Base-by-base conservation (phyloP, 2,113 vertebrate species). In the Erinaceus europaeus region DNA sequence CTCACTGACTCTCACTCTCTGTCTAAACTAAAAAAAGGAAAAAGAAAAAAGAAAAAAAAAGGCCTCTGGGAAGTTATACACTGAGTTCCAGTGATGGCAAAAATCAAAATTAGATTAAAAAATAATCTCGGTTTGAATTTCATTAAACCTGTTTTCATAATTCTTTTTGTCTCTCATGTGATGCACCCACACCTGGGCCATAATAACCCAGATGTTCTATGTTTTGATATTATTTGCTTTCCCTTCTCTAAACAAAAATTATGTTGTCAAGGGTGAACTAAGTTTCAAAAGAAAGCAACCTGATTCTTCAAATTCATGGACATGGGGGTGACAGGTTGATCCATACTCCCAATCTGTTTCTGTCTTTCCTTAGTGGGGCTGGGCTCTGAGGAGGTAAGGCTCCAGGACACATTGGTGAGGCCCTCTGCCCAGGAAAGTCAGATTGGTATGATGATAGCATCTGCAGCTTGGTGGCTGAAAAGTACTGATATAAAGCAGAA, bases 161-260 rank as follows among this genome's bases (percentile, higher is more conserved):
- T 61, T 8, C 3, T 68, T 29, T 20, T 9, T 69, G 2, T 52
- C 6, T n/a, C n/a, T 34, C 14, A 10, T 32, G 2, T 65, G 23
- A 4, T 12, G 9, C 21, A 75, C 2, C 1, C 27, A 84, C n/a
- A 0, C 11, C 6, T 61, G 4, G 2, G 64, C 27, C 7, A 38
- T 14, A 89, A 50, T 3, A 73, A 34, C 17, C 57, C 44, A 67
- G 73, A 29, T 71, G 15, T 34, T 62, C 13, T 5, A n/a, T 40
- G 13, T 69, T 85, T 81, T 68, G 55, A 71, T 53, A 25, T 71
- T 57, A 62, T 88, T 92, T 91, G 13, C 21, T 81, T 88, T 84
- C 11, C 5, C 73, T 38, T 83, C 50, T 80, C 20, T 9, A 36
- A 74, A 78, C 20, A 79, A 84, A 57, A 61, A 20, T 74, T 34